Base-by-base conservation (phyloP, 2,797 vertebrate genomes). In the Discoglossus pictus region DNA sequence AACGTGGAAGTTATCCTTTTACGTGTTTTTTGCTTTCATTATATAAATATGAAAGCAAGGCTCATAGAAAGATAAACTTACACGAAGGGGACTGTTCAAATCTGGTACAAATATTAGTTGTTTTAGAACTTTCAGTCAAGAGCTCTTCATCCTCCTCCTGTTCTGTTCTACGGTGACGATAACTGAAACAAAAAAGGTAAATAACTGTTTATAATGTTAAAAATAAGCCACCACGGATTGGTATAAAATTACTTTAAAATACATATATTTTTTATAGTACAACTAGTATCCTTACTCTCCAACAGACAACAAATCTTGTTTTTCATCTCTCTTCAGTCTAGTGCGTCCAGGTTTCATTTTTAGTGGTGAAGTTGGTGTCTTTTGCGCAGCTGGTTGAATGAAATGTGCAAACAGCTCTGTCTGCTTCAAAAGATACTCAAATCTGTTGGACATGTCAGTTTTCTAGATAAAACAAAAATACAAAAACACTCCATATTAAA, bases 281-380 rank as follows among this genome's bases (percentile, higher is more conserved):
- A 36, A 11, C 3, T 21, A 25, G 20, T 73, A 34, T 75, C 96
- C 97, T 94, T 78, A 99, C 97, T 99, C 97, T 83, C 95, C 97
- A 43, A 87, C 96, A 35, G 94, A 98, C 1, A 99, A 80, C 38
- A 99, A 87, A 79, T 93, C 95, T 85, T 98, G 97, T 75, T 99
- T 99, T 82, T 99, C 97, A 15, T 99, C 97, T 68, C 95, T 97
- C 83, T 99, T 99, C 74, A 98, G 86, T 67, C 97, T 92, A 58
- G 97, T 97, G 7, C 97, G 95, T 4, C 97, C 97, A 1, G 97
- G 97, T 73, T 98, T 99, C 96, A 99, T 99, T 88, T 99, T 99
- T 75, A 99, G 83, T 24, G 97, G 97, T 44, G 97, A 99, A n/a
- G 96, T 98, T 35, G 97, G 97, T 36, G 96, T 98, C 81, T 99